Evolutionary conservation across 2,113 vertebrate genomes (phyloP), one percentile per base, ranked within the genome.

Genomic region (Sarotherodon lohbergeri): DNA sequence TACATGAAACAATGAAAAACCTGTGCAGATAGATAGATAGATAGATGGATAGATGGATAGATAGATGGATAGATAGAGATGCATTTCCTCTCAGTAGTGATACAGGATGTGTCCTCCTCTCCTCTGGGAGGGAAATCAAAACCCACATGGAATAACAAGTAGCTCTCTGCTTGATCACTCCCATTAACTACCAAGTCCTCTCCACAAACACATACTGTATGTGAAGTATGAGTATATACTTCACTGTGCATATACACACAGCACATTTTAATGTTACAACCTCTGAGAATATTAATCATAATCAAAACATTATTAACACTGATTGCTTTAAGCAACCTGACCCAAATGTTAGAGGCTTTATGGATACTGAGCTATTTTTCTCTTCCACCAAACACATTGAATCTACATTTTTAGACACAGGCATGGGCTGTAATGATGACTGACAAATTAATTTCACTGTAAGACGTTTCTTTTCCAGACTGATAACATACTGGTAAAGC

Each of bases 81-180:
- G 59, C 78, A 82, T 78, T 87, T 82, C 63, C 66, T 91, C 93
- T 93, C 92, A 85, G 87, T 88, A 89, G 90, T 92, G 91, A 94
- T 90, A 92, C 86, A 86, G 90, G 94, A 94, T 90, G 88, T 92
- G 81, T 86, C 86, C 85, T 90, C 63, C 59, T 90, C 83, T 94
- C 90, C 80, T 91, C 92, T 91, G 86, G 88, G 90, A 91, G 87
- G 85, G 80, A 92, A 94, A 94, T 94, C 91, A 93, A 93, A 93
- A 93, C 93, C 79, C 88, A 83, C 91, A 89, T 92, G 71, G 95
- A 95, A 95, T 95, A 93, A 92, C 94, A 95, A 95, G 93, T 94
- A 95, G 93, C 90, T 89, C 71, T 80, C 84, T 92, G 84, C 89
- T 85, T 81, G 89, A 87, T 88, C 79, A 86, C 19, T 88, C 83